Base-by-base conservation (phyloP, 2,888 invertebrate genomes). In the Rosalia funebris region DNA sequence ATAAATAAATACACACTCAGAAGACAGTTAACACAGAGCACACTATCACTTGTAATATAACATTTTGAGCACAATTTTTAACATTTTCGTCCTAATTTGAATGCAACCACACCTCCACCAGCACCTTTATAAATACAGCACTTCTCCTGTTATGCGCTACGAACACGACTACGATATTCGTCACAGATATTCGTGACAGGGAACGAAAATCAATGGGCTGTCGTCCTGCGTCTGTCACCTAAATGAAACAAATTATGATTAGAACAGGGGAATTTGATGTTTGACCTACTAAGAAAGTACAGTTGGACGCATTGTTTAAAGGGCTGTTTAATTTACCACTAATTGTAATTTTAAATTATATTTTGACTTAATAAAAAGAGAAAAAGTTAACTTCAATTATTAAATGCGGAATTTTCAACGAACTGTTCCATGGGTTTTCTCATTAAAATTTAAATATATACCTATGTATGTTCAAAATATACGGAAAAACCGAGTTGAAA, bases 161-260 rank as follows among this genome's bases (percentile, higher is more conserved):
- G 25, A 50, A 36, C 37, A 39, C 50, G 20, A 11, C 15, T 20
- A n/a, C 19, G 36, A 12, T 12, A 12, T 37, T n/a, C n/a, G n/a
- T n/a, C n/a, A n/a, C n/a, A n/a, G n/a, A n/a, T n/a, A n/a, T n/a
- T 36, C 55, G 20, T 45, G 57, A 63, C 60, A 60, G 44, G 25
- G 46, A 56, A 64, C 61, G 68, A 71, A 72, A 72, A 73, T 72
- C 72, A 71, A 73, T 73, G 71, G 70, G 68, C 67, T 66, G 66
- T 46, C 58, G 36, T 17, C 46, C 34, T 39, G 46, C 55, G 47
- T 39, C 47, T 48, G 46, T 48, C 42, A 47, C 10, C 48, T 31
- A 39, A 34, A 34, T 14, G 11, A 10, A 37, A 50, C 17, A 20
- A 50, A 50, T 25, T 37, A 20, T 50, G 16, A 50, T 39, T 50